Evolutionary conservation across 1,140 invertebrate species (phyloP), one percentile per base, ranked within the genome.

Genomic region (Ruditapes philippinarum): DNA sequence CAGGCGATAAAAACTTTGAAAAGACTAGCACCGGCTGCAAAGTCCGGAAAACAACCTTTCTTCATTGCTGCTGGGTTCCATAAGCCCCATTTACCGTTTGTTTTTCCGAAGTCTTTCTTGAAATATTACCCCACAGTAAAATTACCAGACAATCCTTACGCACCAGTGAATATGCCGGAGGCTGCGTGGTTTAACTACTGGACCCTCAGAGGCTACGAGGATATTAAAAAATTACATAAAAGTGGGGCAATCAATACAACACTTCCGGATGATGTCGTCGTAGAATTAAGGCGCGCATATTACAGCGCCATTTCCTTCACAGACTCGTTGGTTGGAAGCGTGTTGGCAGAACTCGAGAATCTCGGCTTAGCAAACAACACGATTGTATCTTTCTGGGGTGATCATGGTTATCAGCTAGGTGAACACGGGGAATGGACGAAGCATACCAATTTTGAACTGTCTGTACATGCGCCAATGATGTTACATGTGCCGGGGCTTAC

Each of bases 341-440:
- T 98, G 62, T 89, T 98, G n/a, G 92, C 95, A 9, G 93, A 97
- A 78, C 91, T 98, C 25, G 95, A 97, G n/a, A 62, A 65, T 22
- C 92, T 92, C 14, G 93, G 94, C 19, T 81, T 96, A 91, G 91
- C 96, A 65, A 95, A 96, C n/a, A 97, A 97, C 91, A 98, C 98
- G n/a, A 96, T 98, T n/a, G 95, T 98, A 36, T 95, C 98, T 73
- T 95, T 98, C 33, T 97, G 97, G 42, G 97, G 98, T 70, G 98
- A 98, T 95, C 98, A 98, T 96, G 98, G 98, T 97, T 98, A 98
- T 98, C 98, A 98, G 28, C 94, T 98, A 78, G 98, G 98, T 42
- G 98, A 98, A 96, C 98, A 98, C 93, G 81, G 76, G 19, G 97
- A 98, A 94, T 98, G 98, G 98, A 97, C 97, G 25, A 98, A 98